These are phyloP conservation scores for Melinaea menophilus DNA, from an alignment of 2,888 invertebrate species.

Conservation along the genomic window DNA sequence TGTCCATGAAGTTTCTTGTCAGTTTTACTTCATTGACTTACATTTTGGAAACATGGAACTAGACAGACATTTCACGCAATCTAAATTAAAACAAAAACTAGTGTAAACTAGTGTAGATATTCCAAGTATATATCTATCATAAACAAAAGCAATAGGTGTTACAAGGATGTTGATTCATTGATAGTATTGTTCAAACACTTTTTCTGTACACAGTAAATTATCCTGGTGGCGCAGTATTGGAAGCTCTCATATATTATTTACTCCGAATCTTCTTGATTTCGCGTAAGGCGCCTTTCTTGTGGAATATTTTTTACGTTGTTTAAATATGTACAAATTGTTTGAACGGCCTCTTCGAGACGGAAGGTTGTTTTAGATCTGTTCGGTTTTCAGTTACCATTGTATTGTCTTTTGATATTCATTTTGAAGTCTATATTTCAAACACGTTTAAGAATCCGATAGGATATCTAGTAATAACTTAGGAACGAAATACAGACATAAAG, in stretches of 20 bases:
- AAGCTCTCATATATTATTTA: slow-evolving; percentile 35
- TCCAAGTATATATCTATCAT: background rate
- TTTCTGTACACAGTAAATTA: slow-evolving; percentile 16
- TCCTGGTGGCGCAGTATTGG: slow-evolving; percentile 31
- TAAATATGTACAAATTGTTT: slow-evolving; percentile 47
- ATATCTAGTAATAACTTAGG: background rate
- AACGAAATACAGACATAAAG: no score
- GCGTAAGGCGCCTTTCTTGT: slow-evolving; percentile 31
- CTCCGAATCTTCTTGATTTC: slow-evolving; percentile 37
- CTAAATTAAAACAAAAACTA: no score
- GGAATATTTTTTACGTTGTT: slow-evolving; percentile 41
- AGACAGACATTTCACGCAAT: no score
- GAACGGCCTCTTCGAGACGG: slow-evolving; percentile 34
- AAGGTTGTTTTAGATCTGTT: slow-evolving; percentile 33
- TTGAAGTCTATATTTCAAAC: background rate
- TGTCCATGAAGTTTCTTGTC: no score
- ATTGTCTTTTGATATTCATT: slow-evolving; percentile 12
- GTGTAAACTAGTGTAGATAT: background rate
- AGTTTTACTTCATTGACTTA: no score
- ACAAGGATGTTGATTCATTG: background rate
- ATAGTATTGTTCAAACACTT: background rate
- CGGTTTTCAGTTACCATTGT: slow-evolving; percentile 24
- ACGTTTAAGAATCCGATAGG: background rate
- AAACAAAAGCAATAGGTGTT: background rate
- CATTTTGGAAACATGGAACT: no score